Evolutionary conservation across 2,888 invertebrate genomes (phyloP), one percentile per base, ranked within the genome.

Genomic region (Lasioglossum pauxillum): DNA sequence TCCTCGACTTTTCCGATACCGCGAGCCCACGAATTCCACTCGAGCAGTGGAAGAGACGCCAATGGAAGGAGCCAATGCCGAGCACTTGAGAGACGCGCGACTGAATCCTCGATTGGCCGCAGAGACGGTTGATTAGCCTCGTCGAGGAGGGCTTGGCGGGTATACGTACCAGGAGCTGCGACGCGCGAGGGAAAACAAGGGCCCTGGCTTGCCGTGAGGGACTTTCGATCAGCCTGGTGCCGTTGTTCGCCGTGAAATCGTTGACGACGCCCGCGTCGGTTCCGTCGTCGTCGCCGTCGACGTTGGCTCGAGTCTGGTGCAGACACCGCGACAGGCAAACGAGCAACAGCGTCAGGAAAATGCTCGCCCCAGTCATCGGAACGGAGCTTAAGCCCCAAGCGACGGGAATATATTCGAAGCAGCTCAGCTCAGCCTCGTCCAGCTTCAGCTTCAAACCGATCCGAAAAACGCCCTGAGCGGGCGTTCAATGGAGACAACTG

Each of bases 91-190:
- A 53, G 44, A 84, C 64, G 64, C 73, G 72, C 76, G 64, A 76
- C 53, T 12, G 75, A 27, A 49, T 53, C 53, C 77, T 67, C 83
- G 83, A 78, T 79, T 75, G 77, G 57, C 23, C 67, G 44, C 64
- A 44, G 64, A 73, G 41, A 72, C 44, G 75, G 46, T 57, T 84
- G 74, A 44, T 84, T 84, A 78, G 44, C 84, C 60, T 35, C 41
- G 74, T 69, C 73, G 23, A 38, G 53, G 74, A 12, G 35, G 35
- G 69, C 46, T 76, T 10, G 38, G 75, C 31, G 35, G 46, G 35
- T 60, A 7, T 86, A 89, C 91, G 83, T 92, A 95, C 95, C 92
- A 95, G 78, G 71, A 95, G 84, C 49, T 90, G 90, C 5, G 94
- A 90, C 5, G 91, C 78, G 41, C 88, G 57, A 5, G 93, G 94